A percentile compares a stretch with the other conserved stretches of the same genome.
These are phyloP conservation scores for Rotaria socialis DNA, from an alignment of 2,888 invertebrate species.

Conservation along the genomic window DNA sequence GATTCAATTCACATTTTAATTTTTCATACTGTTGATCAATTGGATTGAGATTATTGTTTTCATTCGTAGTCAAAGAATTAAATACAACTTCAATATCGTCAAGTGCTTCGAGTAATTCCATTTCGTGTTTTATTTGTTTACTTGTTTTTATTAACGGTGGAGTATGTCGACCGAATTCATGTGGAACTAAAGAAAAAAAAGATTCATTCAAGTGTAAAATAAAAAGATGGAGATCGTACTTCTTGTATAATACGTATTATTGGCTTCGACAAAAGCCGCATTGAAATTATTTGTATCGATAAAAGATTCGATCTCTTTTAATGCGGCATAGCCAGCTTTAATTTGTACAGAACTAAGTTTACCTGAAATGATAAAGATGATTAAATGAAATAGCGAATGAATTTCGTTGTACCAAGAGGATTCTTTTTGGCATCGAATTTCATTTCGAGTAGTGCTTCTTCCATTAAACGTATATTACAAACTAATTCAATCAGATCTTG, in stretches of 20 bases:
- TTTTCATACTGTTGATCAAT: no score
- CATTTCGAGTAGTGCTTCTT: conserved; percentile 51
- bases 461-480: no score
- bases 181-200: conserved; percentile 48
- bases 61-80: no score
- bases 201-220: no score
- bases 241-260: conserved; percentile 41
- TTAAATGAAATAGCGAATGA: no score
- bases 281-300: conserved; percentile 54
- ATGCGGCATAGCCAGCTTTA: conserved; percentile 60
- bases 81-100: no score
- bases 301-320: conserved; percentile 60
- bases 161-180: conserved; percentile 62
- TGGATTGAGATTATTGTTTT: no score
- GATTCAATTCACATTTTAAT: no score
- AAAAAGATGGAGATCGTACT: conserved; percentile 53
- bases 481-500: no score
- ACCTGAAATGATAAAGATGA: conserved; percentile 50
- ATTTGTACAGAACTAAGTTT: conserved; percentile 62
- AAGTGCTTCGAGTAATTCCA: no score
- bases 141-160: conserved; percentile 57
- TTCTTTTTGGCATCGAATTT: conserved; percentile 62
- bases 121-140: no score
- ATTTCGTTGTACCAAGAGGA: conserved; percentile 52
- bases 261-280: conserved; percentile 47